Base-by-base conservation (phyloP, 2,888 invertebrate genomes). In the Loripinus fragilis region DNA sequence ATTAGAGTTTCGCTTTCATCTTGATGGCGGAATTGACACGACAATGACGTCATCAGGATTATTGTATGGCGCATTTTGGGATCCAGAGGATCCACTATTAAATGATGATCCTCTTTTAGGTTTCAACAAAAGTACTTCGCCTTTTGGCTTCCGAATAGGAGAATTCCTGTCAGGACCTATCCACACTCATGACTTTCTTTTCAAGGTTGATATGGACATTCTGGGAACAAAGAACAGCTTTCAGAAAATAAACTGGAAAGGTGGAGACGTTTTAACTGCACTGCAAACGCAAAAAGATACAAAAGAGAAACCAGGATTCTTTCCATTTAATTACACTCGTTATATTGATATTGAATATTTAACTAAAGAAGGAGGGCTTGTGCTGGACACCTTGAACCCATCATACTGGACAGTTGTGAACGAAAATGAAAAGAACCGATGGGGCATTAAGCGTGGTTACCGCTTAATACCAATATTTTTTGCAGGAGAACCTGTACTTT, bases 191-290 rank as follows among this genome's bases (percentile, higher is more conserved):
- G 65, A 80, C 15, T 88, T 85, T 70, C 66, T 76, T 7, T 86
- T 86, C 41, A 87, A 87, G 71, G 85, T 87, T 7, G 88, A 88
- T 65, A 55, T 88, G 30, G 88, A 88, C 48, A 76, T 88, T 48
- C 42, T 79, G 3, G 85, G 82, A 10, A 66, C 75, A 33, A 76
- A 78, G 2, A 87, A 87, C 65, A 81, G 81, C 17, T 81, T 87
- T 42, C 81, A 85, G 60, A 74, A 69, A 15, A 73, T 83, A n/a
- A 75, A 85, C 67, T 87, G 86, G 85, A 82, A 81, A 74, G 71
- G 73, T 23, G 87, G 87, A 17, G 70, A 71, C 23, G 71, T 80
- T n/a, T 65, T 83, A 7, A 75, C 81, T 17, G 87, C 84, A 1
- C 55, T 81, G 8, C 55, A 70, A 17, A 76, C 81, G 1, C 80